Conservation (phyloP, 2,888 invertebrate species). For the Ochropleura leucogaster region DNA sequence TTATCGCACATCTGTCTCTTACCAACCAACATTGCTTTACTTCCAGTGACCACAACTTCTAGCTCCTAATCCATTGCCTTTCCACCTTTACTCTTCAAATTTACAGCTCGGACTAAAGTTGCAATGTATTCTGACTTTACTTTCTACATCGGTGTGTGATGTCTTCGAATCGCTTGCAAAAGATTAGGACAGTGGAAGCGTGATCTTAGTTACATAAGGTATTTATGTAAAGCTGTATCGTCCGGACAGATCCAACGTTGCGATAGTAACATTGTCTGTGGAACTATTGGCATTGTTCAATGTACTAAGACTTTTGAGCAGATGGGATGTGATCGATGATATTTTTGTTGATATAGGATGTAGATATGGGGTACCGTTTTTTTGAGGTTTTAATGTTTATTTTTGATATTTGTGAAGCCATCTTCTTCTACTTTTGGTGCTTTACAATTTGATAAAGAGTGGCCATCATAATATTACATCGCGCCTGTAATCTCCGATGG, state of each 20-base stretch:
- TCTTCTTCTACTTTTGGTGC: neutral
- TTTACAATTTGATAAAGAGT: neutral
- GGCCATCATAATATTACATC: too few relatives aligned
- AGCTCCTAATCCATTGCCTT: conserved; percentile 61
- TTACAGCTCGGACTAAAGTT: neutral
- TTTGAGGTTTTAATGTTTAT: neutral
- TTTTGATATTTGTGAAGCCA: neutral
- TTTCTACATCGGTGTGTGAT: neutral
- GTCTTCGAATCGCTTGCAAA: conserved; percentile 34
- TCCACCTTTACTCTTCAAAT: neutral
- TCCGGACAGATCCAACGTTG: conserved; percentile 71
- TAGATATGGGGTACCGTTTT: neutral
- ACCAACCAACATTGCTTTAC: conserved; percentile 66
- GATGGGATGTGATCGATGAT: conserved; percentile 58
- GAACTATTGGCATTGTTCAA: conserved; percentile 67
- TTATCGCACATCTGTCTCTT: conserved; percentile 82
- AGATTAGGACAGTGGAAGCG: conserved; percentile 74
- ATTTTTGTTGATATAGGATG: conserved; percentile 30
- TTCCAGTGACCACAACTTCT: conserved; percentile 28
- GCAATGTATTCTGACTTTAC: conserved; percentile 59
- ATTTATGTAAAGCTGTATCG: conserved; percentile 83
- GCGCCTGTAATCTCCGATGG: too few relatives aligned
- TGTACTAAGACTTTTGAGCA: conserved; percentile 46
- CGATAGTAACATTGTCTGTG: conserved; percentile 68
- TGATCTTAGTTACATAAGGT: conserved; percentile 83